These are phyloP conservation scores for Podilymbus podiceps DNA, from an alignment of 2,113 vertebrate species.

Conservation along the genomic window DNA sequence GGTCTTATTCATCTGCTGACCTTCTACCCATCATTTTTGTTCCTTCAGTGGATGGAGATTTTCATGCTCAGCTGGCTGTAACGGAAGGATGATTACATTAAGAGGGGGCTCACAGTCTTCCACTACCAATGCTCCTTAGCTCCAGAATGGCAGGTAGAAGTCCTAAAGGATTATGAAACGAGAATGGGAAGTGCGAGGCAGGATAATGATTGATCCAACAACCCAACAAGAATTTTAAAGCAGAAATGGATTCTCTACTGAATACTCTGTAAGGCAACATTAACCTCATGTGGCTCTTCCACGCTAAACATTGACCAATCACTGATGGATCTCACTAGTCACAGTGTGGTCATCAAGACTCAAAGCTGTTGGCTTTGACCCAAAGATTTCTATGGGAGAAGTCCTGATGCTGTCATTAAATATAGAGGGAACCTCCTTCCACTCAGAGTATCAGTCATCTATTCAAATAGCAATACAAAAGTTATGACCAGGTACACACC, in stretches of 20 bases:
- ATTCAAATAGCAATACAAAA: background rate
- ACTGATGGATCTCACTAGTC: background rate
- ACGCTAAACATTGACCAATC: background rate
- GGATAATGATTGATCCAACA: background rate
- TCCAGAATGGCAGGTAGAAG: background rate
- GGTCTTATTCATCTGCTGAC: background rate
- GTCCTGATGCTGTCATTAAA: background rate
- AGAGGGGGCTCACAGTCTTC: background rate
- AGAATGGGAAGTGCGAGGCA: rapidly evolving
- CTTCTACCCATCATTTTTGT: background rate
- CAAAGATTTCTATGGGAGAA: background rate
- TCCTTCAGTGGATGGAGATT: background rate
- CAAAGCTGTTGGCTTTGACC: background rate
- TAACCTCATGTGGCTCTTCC: background rate
- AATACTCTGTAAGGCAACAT: background rate
- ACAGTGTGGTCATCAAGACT: background rate
- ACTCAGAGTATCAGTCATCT: rapidly evolving
- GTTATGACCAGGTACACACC: conserved; percentile 63
- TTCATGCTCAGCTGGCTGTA: background rate
- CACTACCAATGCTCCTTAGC: background rate
- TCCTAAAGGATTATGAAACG: background rate
- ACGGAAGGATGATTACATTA: background rate
- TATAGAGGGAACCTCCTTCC: background rate
- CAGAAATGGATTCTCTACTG: background rate
- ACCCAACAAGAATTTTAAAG: background rate